Conservation (phyloP, 2,888 invertebrate genomes). For the Neelides folsomi region DNA sequence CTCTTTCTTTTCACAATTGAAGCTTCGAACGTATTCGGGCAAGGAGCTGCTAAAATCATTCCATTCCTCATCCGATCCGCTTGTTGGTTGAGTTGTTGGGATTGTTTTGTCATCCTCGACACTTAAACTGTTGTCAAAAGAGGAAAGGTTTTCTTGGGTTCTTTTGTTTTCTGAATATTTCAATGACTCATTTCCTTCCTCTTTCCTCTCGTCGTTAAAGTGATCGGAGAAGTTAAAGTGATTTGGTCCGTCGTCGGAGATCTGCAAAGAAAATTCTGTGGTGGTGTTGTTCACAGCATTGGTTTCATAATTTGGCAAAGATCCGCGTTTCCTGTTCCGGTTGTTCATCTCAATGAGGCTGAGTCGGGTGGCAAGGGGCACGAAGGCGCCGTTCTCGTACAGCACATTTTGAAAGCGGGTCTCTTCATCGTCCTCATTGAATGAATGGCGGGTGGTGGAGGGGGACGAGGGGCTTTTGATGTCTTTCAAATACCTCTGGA, state of each 20-base stretch:
- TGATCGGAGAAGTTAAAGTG: too few relatives aligned
- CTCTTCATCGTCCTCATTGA: slow-evolving; percentile 9
- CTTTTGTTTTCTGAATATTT: slow-evolving; percentile 1
- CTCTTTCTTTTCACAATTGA: too few relatives aligned
- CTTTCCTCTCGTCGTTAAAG: too few relatives aligned
- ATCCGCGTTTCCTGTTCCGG: slow-evolving; percentile 13
- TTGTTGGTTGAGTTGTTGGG: too few relatives aligned
- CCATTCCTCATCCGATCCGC: too few relatives aligned
- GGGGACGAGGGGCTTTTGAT: slow-evolving; percentile 21
- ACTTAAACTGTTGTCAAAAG: too few relatives aligned
- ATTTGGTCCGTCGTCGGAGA: slow-evolving; percentile 15
- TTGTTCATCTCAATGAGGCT: slow-evolving; percentile 33
- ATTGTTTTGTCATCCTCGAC: too few relatives aligned
- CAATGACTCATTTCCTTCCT: slow-evolving; percentile 5
- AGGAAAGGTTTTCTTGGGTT: too few relatives aligned
- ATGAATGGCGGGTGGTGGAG: neutral
- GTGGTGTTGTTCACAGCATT: slow-evolving; percentile 23
- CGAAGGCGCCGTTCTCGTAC: slow-evolving; percentile 31
- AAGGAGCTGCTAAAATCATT: too few relatives aligned
- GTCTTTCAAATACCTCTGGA: slow-evolving; percentile 30
- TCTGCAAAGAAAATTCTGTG: slow-evolving; percentile 27
- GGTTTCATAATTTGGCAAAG: too few relatives aligned
- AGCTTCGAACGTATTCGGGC: too few relatives aligned
- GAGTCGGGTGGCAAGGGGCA: slow-evolving; percentile 29
- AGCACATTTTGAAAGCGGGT: slow-evolving; percentile 21